Evolutionary conservation across 2,113 vertebrate species (phyloP).

Genomic region (Urocitellus parryii): DNA sequence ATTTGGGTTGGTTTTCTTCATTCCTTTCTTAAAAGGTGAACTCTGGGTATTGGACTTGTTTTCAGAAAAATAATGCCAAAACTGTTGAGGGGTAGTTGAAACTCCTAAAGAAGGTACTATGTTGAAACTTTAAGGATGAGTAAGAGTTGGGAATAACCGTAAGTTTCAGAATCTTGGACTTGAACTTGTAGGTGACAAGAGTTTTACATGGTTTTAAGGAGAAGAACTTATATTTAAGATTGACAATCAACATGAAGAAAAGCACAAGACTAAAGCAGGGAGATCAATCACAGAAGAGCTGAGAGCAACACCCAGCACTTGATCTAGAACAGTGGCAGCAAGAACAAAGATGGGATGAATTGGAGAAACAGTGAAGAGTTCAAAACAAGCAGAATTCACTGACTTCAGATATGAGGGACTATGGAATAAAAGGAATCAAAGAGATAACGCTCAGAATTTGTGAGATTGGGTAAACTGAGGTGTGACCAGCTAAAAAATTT

Average conservation of each 20-base stretch:
- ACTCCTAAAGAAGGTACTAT: neutral
- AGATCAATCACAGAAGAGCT: neutral
- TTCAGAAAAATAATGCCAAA: constrained; percentile 32
- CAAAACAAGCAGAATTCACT: constrained; percentile 3
- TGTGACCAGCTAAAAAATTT: neutral
- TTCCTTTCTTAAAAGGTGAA: constrained; percentile 39
- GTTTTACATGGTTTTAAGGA: constrained; percentile 13
- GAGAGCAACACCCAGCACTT: neutral
- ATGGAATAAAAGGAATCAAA: constrained; percentile 28
- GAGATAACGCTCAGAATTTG: neutral
- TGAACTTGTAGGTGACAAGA: neutral
- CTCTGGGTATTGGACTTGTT: neutral
- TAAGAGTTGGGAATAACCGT: constrained; percentile 1
- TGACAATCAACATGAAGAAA: neutral
- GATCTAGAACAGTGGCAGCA: neutral
- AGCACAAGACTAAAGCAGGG: neutral
- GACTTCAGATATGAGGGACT: neutral
- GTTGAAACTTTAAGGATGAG: neutral
- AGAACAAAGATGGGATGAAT: neutral
- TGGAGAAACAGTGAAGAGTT: neutral
- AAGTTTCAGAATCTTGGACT: constrained; percentile 2
- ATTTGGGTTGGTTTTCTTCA: constrained; percentile 2
- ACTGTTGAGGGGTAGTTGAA: neutral
- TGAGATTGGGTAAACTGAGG: neutral
- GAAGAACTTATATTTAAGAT: neutral